These are phyloP conservation scores for Anarrhichthys ocellatus DNA, from an alignment of 2,113 vertebrate species.

Conservation along the genomic window DNA sequence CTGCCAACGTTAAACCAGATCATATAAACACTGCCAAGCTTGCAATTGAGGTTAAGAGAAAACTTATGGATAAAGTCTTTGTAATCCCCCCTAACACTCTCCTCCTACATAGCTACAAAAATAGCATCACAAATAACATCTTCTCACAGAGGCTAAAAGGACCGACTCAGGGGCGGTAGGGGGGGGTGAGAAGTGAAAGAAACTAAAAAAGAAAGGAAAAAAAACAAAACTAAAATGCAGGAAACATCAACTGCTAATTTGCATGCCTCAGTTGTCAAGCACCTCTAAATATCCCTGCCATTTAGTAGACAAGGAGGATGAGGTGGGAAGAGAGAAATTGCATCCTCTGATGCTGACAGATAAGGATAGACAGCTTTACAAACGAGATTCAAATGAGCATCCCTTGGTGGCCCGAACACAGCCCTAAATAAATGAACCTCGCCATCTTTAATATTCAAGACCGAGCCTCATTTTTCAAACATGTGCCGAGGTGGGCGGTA, in stretches of 20 bases:
- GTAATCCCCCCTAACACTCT: conserved; percentile 11
- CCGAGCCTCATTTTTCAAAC: conserved; percentile 49
- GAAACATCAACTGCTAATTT: conserved; percentile 72
- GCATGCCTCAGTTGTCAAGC: conserved; percentile 74
- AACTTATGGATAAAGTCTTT: conserved; percentile 28
- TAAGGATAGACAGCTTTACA: conserved; percentile 82
- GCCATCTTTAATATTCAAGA: conserved; percentile 68
- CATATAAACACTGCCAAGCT: background rate
- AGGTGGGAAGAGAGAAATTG: conserved; percentile 69
- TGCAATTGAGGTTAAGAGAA: conserved; percentile 11
- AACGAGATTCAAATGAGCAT: conserved; percentile 80
- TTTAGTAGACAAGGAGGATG: conserved; percentile 70
- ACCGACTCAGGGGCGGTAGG: conserved; percentile 7
- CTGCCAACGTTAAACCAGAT: background rate
- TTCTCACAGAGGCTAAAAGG: conserved; percentile 46
- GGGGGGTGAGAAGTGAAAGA: conserved; percentile 33
- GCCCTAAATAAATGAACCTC: conserved; percentile 76
- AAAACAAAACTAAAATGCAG: too few species aligned
- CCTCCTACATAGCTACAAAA: conserved; percentile 44
- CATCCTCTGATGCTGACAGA: conserved; percentile 77
- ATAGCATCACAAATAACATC: conserved; percentile 36
- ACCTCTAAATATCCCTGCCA: conserved; percentile 76
- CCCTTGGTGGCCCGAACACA: conserved; percentile 65
- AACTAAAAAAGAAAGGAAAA: conserved; percentile 46
- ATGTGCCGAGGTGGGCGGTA: conserved; percentile 54